Conservation (phyloP, 2,797 vertebrate genomes). For the Parambassis ranga region DNA sequence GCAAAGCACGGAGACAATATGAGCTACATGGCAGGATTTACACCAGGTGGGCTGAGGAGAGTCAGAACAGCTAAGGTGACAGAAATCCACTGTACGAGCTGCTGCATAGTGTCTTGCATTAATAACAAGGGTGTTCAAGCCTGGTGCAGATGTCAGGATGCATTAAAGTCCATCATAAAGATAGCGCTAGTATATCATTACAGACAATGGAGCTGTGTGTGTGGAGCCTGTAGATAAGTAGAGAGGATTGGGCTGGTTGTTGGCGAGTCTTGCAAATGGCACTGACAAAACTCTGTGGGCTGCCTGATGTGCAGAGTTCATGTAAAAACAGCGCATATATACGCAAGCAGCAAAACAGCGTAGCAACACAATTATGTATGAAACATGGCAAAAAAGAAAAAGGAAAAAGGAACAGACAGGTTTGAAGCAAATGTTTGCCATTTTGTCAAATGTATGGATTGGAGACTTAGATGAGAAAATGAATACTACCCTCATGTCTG, state of each 20-base stretch:
- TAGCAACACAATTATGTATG: background rate
- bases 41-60: background rate
- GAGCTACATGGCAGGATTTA: constrained; percentile 14
- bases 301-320: constrained; percentile 21
- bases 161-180: constrained; percentile 51
- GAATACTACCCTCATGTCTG: background rate
- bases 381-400: background rate
- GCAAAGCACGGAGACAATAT: constrained; percentile 1
- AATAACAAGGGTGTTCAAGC: constrained; percentile 31
- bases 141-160: constrained; percentile 37
- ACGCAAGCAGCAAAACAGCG: constrained; percentile 7
- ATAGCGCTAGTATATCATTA: constrained; percentile 34
- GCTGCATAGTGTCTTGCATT: constrained; percentile 24
- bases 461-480: background rate
- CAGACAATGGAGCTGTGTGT: constrained; percentile 39
- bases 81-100: constrained; percentile 20
- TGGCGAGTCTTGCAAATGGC: constrained; percentile 32
- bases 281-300: constrained; percentile 60
- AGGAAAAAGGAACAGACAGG: background rate
- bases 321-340: constrained; percentile 29
- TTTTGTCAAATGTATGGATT: background rate
- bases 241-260: constrained; percentile 40
- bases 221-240: constrained; percentile 55
- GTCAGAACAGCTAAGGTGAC: constrained; percentile 27
- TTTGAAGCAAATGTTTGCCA: background rate